These are phyloP conservation scores for Pollenia griseotomentosa DNA, from an alignment of 2,888 invertebrate genomes.

Conservation along the genomic window DNA sequence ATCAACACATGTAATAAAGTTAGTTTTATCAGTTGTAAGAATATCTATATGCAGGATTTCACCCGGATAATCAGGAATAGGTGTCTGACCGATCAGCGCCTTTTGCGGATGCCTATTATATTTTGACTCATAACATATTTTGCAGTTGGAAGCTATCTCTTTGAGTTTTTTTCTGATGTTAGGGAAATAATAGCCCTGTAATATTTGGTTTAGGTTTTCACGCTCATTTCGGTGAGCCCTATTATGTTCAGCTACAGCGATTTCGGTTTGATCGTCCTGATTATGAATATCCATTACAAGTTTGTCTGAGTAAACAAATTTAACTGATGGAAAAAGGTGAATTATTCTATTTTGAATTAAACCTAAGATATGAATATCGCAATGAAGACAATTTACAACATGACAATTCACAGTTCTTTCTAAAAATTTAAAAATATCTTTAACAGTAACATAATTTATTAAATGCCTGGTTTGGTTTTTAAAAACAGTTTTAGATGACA, in stretches of 20 bases:
- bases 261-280: constrained; percentile 59
- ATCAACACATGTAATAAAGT: neutral
- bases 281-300: constrained; percentile 68
- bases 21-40: constrained; percentile 5
- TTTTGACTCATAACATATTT: constrained; percentile 15
- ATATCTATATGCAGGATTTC: constrained; percentile 22
- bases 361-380: constrained; percentile 41
- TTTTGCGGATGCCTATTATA: constrained; percentile 11
- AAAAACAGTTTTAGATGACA: constrained; percentile 4
- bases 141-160: neutral
- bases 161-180: constrained; percentile 12
- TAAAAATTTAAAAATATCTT: constrained; percentile 5
- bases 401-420: neutral
- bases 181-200: constrained; percentile 19
- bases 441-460: neutral
- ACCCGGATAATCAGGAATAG: constrained; percentile 15
- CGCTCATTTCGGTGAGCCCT: constrained; percentile 41
- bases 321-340: constrained; percentile 56
- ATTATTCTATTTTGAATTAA: constrained; percentile 33
- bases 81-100: constrained; percentile 1
- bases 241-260: constrained; percentile 58
- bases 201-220: constrained; percentile 39
- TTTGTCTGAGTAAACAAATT: constrained; percentile 60
- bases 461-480: constrained; percentile 15
- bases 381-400: constrained; percentile 49